These are phyloP conservation scores for Metopia argyrocephala DNA, from an alignment of 2,888 invertebrate genomes.

Conservation along the genomic window DNA sequence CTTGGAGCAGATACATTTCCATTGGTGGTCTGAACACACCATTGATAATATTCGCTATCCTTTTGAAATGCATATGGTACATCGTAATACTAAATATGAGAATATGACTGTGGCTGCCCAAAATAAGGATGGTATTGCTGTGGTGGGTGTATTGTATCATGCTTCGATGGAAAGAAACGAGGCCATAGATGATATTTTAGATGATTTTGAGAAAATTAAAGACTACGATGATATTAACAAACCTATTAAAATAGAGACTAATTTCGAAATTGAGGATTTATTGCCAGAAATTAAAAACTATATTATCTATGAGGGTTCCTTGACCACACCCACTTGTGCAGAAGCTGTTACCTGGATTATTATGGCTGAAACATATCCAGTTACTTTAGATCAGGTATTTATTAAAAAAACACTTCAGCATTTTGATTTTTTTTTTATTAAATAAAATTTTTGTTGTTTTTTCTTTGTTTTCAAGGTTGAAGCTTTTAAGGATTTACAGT, in stretches of 20 bases:
- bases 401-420: not conserved
- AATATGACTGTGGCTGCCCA: conserved; percentile 80
- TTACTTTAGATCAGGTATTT: conserved; percentile 79
- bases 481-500: conserved; percentile 77
- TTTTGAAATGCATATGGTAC: conserved; percentile 84
- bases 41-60: conserved; percentile 83
- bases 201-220: conserved; percentile 71
- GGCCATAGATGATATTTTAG: conserved; percentile 72
- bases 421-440: not conserved
- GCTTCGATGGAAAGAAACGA: conserved; percentile 75
- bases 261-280: conserved; percentile 76
- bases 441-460: not conserved
- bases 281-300: conserved; percentile 81
- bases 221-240: conserved; percentile 70
- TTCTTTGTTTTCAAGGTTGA: conserved; percentile 73
- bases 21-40: conserved; percentile 91
- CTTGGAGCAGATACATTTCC: conserved; percentile 88
- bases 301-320: conserved; percentile 84
- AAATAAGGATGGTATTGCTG: conserved; percentile 81
- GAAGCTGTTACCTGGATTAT: conserved; percentile 88
- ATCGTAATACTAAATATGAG: conserved; percentile 80
- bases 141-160: conserved; percentile 83
- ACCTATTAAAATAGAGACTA: conserved; percentile 68
- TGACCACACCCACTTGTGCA: conserved; percentile 86
- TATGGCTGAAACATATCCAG: conserved; percentile 80